Evolutionary conservation across 2,797 vertebrate species (phyloP).

Genomic region (Hoplostethus atlanticus): DNA sequence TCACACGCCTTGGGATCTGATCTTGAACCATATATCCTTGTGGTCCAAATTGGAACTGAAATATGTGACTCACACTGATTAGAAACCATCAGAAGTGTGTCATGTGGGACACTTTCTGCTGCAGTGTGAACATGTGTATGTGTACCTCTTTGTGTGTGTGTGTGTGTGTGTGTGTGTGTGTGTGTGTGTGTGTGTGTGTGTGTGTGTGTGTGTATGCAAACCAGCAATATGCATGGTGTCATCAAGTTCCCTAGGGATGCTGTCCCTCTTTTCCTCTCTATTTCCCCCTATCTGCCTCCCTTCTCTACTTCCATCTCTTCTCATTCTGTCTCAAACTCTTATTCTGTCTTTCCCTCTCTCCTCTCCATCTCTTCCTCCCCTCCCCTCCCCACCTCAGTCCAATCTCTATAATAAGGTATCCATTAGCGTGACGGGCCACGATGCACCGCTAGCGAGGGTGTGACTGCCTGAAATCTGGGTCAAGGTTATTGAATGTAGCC

Average conservation of each 20-base stretch:
- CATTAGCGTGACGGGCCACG: constrained; percentile 49
- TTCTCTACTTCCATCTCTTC: constrained; percentile 14
- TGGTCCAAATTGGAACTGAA: too few relatives aligned
- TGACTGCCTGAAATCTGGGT: constrained; percentile 77
- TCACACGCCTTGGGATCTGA: too few relatives aligned
- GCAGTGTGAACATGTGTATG: too few relatives aligned
- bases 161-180: constrained; percentile 1
- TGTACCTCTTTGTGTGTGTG: too few relatives aligned
- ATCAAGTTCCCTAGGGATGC: constrained; percentile 4
- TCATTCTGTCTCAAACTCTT: too few relatives aligned
- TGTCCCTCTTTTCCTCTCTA: not conserved
- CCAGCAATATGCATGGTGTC: not conserved
- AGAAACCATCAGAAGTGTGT: too few relatives aligned
- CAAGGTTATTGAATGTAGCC: constrained; percentile 77
- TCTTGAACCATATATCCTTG: too few relatives aligned
- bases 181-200: constrained; percentile 5
- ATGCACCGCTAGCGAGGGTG: constrained; percentile 35
- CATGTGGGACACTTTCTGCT: too few relatives aligned
- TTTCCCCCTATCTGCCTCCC: not conserved
- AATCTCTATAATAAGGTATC: constrained; percentile 65
- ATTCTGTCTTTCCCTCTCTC: not conserved
- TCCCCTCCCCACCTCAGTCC: constrained; percentile 28
- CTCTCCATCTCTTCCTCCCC: constrained; percentile 1
- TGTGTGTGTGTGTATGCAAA: not conserved
- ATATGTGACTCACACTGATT: too few relatives aligned